These are phyloP conservation scores for Strigamia crassipes DNA, from an alignment of 2,888 invertebrate genomes.

Conservation along the genomic window DNA sequence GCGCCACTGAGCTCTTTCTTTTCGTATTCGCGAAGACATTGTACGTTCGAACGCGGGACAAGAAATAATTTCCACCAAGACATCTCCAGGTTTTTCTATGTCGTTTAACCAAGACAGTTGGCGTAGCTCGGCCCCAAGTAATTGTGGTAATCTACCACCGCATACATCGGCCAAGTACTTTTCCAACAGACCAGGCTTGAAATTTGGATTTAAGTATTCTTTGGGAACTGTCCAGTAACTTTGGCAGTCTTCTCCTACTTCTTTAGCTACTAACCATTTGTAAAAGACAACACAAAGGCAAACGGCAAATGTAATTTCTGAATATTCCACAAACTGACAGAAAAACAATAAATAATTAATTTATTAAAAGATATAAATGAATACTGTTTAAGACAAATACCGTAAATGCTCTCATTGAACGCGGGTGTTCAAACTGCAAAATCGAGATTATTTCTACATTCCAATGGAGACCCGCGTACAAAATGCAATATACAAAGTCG, in stretches of 20 bases:
- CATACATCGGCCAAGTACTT: background rate
- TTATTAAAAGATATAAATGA: too few species aligned
- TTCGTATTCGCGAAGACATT: background rate
- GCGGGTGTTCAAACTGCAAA: too few species aligned
- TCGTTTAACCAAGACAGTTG: background rate
- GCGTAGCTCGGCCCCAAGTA: background rate
- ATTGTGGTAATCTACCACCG: background rate
- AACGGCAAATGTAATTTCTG: background rate
- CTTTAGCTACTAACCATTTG: background rate
- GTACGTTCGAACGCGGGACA: too few species aligned
- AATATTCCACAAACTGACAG: too few species aligned
- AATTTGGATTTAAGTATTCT: background rate
- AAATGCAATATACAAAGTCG: too few species aligned
- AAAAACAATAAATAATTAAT: background rate
- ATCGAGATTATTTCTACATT: too few species aligned
- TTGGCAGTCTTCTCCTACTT: background rate
- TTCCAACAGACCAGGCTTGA: background rate
- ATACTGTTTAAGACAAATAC: too few species aligned
- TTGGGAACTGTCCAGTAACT: background rate
- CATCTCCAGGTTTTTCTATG: too few species aligned
- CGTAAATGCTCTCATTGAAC: too few species aligned
- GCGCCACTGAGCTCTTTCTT: background rate
- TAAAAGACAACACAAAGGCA: background rate
- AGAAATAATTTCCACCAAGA: background rate
- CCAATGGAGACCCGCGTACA: too few species aligned